Conservation (phyloP, 1,140 invertebrate genomes). For the Aphaenogaster ashmeadi region DNA sequence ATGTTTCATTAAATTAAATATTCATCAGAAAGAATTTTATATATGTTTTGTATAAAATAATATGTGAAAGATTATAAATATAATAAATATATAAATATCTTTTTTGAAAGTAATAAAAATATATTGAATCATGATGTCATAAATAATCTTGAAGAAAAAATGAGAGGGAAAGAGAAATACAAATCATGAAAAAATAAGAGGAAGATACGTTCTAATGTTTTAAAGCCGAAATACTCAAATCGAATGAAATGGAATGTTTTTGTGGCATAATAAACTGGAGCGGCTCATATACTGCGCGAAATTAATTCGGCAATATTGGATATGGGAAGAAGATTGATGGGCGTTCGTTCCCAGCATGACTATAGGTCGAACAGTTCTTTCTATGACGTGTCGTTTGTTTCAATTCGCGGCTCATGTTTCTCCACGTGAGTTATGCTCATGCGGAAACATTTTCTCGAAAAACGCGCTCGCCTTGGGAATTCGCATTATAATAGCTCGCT, state of each 20-base stretch:
- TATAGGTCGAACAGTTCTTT: constrained; percentile 45
- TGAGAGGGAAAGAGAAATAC: background rate
- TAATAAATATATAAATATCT: background rate
- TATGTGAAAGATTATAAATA: background rate
- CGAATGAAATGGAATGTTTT: constrained; percentile 42
- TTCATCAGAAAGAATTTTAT: background rate
- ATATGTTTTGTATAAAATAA: constrained; percentile 5
- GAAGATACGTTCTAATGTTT: background rate
- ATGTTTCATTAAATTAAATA: background rate
- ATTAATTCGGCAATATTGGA: constrained; percentile 53
- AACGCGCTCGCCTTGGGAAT: constrained; percentile 29
- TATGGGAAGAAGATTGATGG: constrained; percentile 44
- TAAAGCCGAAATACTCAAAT: background rate
- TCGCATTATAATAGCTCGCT: constrained; percentile 48
- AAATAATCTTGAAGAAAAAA: background rate
- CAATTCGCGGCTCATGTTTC: constrained; percentile 53
- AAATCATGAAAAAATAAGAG: background rate
- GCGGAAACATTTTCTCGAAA: constrained; percentile 44
- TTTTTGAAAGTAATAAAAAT: background rate
- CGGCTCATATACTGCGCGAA: background rate
- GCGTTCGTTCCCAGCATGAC: constrained; percentile 8
- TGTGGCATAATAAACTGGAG: constrained; percentile 40
- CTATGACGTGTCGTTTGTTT: constrained; percentile 51
- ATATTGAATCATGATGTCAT: background rate
- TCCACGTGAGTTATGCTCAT: constrained; percentile 33